A percentile compares a stretch with the other conserved stretches of the same genome.
Evolutionary conservation across 2,113 vertebrate genomes (phyloP).

Genomic region (Melanerpes aurifrons): DNA sequence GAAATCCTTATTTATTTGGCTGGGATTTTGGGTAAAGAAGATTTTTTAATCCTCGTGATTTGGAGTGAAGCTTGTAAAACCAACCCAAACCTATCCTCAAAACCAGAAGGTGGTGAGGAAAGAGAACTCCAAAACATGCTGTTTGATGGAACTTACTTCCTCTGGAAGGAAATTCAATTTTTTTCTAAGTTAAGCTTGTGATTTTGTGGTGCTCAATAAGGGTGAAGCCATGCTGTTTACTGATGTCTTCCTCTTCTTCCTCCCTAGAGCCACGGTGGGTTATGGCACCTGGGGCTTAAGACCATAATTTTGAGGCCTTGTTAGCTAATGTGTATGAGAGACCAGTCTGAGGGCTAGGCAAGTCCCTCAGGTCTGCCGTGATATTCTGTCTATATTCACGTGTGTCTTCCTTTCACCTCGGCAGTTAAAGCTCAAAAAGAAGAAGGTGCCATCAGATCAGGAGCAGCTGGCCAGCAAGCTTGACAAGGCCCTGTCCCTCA

Average conservation of each 20-base stretch:
- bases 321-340: neutral
- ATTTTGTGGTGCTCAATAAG: neutral
- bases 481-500: conserved; percentile 91
- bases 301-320: neutral
- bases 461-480: conserved; percentile 94
- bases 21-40: neutral
- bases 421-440: conserved; percentile 85
- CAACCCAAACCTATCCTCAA: neutral
- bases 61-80: conserved; percentile 28
- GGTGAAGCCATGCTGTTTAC: neutral
- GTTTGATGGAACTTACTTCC: neutral
- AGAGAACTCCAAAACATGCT: neutral
- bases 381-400: neutral
- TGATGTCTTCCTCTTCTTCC: neutral
- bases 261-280: neutral
- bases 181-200: neutral
- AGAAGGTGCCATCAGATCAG: conserved; percentile 86
- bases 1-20: conserved; percentile 1
- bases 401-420: conserved; percentile 22
- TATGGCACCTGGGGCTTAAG: neutral
- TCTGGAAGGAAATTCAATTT: neutral
- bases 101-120: neutral
- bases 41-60: conserved; percentile 22
- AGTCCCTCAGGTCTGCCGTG: neutral
- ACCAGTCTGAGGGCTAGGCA: neutral